Percentiles rank a stretch among this genome's conserved stretches.
phyloP scores from a whole-genome alignment of 2,113 vertebrate species.

The Solenodon paradoxus region DNA sequence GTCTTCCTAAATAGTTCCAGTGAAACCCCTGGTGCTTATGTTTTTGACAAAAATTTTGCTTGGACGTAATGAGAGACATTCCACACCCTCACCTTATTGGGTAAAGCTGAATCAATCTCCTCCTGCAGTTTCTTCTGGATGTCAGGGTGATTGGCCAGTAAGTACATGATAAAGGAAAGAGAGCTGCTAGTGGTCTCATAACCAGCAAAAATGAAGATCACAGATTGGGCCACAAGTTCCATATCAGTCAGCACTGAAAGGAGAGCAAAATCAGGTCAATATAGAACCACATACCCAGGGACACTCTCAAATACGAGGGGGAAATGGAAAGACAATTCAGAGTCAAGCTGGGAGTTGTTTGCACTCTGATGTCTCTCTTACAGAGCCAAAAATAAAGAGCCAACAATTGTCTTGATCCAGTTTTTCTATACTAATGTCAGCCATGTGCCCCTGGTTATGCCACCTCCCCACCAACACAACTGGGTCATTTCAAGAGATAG shows the following conservation, averaged over 20 bases:
- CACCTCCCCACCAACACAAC: background rate
- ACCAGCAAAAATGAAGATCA: constrained; percentile 56
- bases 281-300: background rate
- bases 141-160: constrained; percentile 49
- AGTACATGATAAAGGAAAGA: constrained; percentile 41
- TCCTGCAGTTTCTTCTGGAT: constrained; percentile 54
- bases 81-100: constrained; percentile 46
- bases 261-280: background rate
- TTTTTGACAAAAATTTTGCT: background rate
- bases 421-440: background rate
- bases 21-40: background rate
- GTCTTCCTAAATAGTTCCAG: background rate
- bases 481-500: background rate
- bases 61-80: background rate
- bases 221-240: constrained; percentile 51
- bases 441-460: background rate
- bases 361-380: background rate
- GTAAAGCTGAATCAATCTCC: constrained; percentile 43
- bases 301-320: background rate
- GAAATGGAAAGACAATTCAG: background rate
- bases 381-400: background rate
- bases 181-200: constrained; percentile 52
- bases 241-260: constrained; percentile 42
- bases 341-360: background rate
- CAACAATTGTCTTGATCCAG: background rate